These are phyloP conservation scores for Laticauda laticaudata DNA, from an alignment of 2,113 vertebrate genomes.

Conservation along the genomic window DNA sequence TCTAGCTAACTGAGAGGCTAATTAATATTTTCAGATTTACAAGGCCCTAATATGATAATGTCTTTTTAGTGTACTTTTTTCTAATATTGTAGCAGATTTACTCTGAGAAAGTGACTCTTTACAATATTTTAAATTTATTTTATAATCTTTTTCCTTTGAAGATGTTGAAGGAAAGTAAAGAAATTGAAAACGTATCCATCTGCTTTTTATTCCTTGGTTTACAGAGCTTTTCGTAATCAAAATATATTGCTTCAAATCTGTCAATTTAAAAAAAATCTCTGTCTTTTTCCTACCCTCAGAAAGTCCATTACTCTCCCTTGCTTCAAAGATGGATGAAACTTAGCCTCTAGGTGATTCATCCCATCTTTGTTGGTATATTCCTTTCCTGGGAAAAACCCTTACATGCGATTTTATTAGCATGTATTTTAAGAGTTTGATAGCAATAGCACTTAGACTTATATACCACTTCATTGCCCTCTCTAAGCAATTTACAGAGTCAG, in stretches of 20 bases:
- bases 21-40: neutral
- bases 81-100: neutral
- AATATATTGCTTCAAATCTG: neutral
- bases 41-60: rapidly evolving
- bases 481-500: neutral
- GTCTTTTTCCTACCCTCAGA: neutral
- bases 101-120: neutral
- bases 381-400: neutral
- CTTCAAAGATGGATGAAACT: neutral
- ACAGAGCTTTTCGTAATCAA: neutral
- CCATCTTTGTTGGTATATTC: neutral
- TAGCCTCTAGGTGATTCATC: neutral
- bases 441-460: neutral
- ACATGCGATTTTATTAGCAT: neutral
- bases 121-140: neutral
- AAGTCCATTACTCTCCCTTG: neutral
- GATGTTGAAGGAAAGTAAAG: neutral
- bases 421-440: neutral
- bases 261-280: neutral
- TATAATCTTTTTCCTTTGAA: neutral
- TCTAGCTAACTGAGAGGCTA: neutral
- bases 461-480: neutral
- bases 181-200: neutral
- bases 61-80: neutral
- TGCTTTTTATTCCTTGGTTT: neutral